These are phyloP conservation scores for Bungarus multicinctus DNA, from an alignment of 2,113 vertebrate species.

Conservation along the genomic window DNA sequence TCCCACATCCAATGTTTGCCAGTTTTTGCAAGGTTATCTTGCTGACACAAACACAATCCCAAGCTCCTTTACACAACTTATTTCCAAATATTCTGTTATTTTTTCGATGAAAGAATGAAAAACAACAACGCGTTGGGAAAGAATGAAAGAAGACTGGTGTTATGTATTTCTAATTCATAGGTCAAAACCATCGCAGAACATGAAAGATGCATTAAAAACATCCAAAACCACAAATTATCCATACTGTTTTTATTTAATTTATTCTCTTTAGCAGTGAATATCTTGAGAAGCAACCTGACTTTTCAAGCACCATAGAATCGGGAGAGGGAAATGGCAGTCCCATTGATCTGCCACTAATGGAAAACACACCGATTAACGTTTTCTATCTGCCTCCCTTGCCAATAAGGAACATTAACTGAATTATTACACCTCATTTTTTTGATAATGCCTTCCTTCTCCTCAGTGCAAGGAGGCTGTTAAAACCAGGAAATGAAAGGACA, in stretches of 20 bases:
- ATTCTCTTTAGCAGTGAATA: constrained; percentile 9
- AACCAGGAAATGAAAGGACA: not conserved
- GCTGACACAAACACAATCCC: not conserved
- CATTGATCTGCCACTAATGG: not conserved
- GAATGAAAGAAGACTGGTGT: not conserved
- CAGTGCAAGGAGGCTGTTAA: not conserved
- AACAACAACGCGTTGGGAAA: not conserved
- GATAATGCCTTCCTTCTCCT: not conserved
- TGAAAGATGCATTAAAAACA: not conserved
- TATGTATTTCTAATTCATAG: not conserved
- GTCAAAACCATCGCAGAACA: not conserved
- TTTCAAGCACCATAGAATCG: not conserved
- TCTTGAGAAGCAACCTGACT: constrained; percentile 3
- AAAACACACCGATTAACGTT: not conserved
- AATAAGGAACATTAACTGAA: not conserved
- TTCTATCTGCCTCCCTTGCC: constrained; percentile 6
- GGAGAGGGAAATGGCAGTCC: constrained; percentile 15
- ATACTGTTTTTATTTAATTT: not conserved
- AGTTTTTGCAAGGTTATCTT: not conserved
- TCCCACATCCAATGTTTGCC: not conserved
- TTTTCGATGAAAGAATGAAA: not conserved
- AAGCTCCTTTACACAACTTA: not conserved
- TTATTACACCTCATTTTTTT: not conserved
- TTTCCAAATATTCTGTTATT: not conserved
- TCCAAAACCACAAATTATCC: not conserved